A percentile compares a stretch with the other conserved stretches of the same genome.
Evolutionary conservation across 2,797 vertebrate species (phyloP).

Genomic region (Sebastes dallii): DNA sequence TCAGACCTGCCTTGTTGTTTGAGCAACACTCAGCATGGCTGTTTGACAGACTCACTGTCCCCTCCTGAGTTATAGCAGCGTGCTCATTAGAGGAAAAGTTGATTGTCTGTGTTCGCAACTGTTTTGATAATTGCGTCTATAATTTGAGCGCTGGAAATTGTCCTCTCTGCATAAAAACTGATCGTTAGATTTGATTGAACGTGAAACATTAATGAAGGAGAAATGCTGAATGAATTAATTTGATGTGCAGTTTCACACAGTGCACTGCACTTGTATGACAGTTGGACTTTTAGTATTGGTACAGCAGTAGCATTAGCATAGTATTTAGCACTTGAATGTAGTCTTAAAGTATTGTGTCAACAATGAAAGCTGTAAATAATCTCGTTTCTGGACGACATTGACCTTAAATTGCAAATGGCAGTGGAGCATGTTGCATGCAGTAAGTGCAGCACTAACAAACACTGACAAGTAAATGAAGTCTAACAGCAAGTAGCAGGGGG

Average conservation of each 20-base stretch:
- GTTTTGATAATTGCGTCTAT: constrained; percentile 54
- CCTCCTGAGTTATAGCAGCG: constrained; percentile 40
- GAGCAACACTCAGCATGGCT: constrained; percentile 35
- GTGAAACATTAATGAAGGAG: constrained; percentile 41
- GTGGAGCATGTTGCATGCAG: constrained; percentile 2
- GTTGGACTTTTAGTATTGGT: background rate
- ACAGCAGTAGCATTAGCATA: background rate
- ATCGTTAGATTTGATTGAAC: constrained; percentile 42
- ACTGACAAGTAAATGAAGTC: constrained; percentile 34
- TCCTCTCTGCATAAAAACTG: constrained; percentile 16
- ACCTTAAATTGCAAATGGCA: constrained; percentile 11
- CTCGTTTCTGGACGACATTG: background rate
- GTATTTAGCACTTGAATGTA: background rate
- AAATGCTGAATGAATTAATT: constrained; percentile 24
- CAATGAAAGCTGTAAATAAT: background rate
- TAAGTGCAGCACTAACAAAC: background rate
- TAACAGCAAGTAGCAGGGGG: constrained; percentile 27
- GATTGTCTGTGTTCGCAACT: constrained; percentile 39
- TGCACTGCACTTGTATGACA: background rate
- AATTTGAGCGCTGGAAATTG: constrained; percentile 32
- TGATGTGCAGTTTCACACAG: constrained; percentile 15
- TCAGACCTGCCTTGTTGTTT: constrained; percentile 25
- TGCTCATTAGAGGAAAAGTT: constrained; percentile 46
- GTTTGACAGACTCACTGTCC: constrained; percentile 35
- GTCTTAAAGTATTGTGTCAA: background rate